Base-by-base conservation (phyloP, 2,888 invertebrate genomes). In the Eudemis profundana region DNA sequence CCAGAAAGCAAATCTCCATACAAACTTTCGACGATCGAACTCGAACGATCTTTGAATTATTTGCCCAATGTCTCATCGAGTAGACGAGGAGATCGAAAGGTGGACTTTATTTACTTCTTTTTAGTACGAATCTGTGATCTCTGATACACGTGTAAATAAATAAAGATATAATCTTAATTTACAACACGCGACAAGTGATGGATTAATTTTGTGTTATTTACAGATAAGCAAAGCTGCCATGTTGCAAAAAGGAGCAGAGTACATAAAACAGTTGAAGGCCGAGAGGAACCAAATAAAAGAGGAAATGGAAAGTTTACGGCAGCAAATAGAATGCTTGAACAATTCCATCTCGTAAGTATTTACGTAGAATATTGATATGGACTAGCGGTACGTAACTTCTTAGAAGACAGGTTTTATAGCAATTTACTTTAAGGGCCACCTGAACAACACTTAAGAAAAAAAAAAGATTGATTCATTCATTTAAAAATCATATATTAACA, bases 171-270 rank as follows among this genome's bases (percentile, higher is more conserved):
- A 46, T 46, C 36, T 10, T 36, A 14, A 47, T 46, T 44, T 44
- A 19, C 21, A 29, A 21, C 12, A 14, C 38, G 15, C 36, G 17
- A 17, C n/a, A 42, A 50, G 19, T 29, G 29, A 59, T 12, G 33
- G 10, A 19, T 36, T 40, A 12, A 4, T 44, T 50, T 21, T 57
- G 12, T 62, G 14, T 47, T 62, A 42, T 66, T 76, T 87, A 46
- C 80, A 96, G 95, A 93, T 97, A 74, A 97, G 97, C 90, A 99
- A 99, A 91, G 98, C 98, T 44, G 98, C 98, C 15, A 98, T 98
- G 97, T 91, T 99, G 61, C 98, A 98, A 84, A 98, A 98, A 85
- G 98, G 98, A 66, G 98, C 98, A 4, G 98, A 99, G 76, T 98
- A 98, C 82, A 98, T 98, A 70, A 95, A 96, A 78, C 97, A 97